Evolutionary conservation across 2,888 invertebrate genomes (phyloP).

Genomic region (Metalampra italica): DNA sequence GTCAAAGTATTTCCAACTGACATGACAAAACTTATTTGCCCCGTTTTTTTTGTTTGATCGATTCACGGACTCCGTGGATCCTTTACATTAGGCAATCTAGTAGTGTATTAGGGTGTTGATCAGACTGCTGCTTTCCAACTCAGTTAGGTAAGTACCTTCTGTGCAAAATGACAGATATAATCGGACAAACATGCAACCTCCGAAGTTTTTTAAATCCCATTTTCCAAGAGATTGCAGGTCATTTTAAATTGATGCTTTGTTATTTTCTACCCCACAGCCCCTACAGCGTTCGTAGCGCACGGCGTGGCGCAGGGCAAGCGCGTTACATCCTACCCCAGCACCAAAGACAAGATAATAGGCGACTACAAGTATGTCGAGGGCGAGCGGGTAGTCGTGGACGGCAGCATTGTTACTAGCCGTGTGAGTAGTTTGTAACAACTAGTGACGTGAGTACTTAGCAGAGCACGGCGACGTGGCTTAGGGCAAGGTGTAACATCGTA

Average conservation of each 20-base stretch:
- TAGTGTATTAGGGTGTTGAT: too few species aligned
- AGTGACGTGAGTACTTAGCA: conserved; percentile 77
- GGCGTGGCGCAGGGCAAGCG: conserved; percentile 87
- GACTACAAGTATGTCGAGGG: conserved; percentile 83
- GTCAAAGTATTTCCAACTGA: too few species aligned
- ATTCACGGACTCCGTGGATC: too few species aligned
- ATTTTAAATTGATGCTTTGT: background rate
- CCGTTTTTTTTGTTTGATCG: too few species aligned
- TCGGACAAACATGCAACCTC: too few species aligned
- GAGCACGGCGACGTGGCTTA: conserved; percentile 83
- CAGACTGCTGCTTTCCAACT: too few species aligned
- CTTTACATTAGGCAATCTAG: too few species aligned
- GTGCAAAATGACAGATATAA: too few species aligned
- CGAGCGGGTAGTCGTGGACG: conserved; percentile 83
- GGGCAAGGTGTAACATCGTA: conserved; percentile 90
- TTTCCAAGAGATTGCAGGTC: too few species aligned
- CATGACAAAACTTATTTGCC: too few species aligned
- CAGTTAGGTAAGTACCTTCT: too few species aligned
- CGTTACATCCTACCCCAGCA: conserved; percentile 94
- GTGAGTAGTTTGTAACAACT: conserved; percentile 57
- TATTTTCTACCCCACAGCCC: conserved; percentile 77
- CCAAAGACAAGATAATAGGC: conserved; percentile 85
- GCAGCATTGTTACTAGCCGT: conserved; percentile 87
- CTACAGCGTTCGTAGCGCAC: conserved; percentile 91
- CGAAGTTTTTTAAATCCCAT: too few species aligned